Percentiles rank a stretch among this genome's conserved stretches.
These are phyloP conservation scores for Sitophilus oryzae DNA, from an alignment of 1,140 invertebrate genomes.

Conservation along the genomic window DNA sequence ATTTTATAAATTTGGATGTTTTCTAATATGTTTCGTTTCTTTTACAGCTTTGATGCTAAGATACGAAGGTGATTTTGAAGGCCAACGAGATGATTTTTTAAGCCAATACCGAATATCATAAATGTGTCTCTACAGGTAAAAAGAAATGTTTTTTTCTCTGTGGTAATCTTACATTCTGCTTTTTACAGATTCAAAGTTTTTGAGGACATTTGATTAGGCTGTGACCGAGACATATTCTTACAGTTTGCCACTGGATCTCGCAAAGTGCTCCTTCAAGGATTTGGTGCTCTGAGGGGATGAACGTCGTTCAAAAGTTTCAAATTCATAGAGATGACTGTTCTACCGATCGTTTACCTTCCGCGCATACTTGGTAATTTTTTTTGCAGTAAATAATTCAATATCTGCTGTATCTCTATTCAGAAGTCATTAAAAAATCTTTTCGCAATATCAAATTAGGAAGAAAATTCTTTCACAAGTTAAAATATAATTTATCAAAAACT, in stretches of 20 bases:
- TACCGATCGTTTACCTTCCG: conserved; percentile 84
- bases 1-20: too few relatives aligned
- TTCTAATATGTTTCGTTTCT: too few relatives aligned
- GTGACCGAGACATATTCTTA: conserved; percentile 86
- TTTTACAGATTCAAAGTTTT: conserved; percentile 80
- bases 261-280: conserved; percentile 93
- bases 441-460: neutral
- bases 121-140: conserved; percentile 81
- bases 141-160: conserved; percentile 1
- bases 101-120: conserved; percentile 88
- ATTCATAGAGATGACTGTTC: conserved; percentile 90
- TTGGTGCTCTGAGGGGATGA: conserved; percentile 88
- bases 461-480: too few relatives aligned
- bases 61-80: too few relatives aligned
- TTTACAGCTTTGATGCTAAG: too few relatives aligned
- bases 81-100: too few relatives aligned
- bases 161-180: neutral
- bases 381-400: neutral
- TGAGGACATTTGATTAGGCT: conserved; percentile 90
- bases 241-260: conserved; percentile 94
- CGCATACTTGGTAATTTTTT: conserved; percentile 86
- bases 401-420: neutral
- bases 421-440: neutral
- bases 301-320: conserved; percentile 92
- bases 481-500: too few relatives aligned